Evolutionary conservation across 2,113 vertebrate species (phyloP), one percentile per base, ranked within the genome.

Genomic region (Oryzias javanicus): DNA sequence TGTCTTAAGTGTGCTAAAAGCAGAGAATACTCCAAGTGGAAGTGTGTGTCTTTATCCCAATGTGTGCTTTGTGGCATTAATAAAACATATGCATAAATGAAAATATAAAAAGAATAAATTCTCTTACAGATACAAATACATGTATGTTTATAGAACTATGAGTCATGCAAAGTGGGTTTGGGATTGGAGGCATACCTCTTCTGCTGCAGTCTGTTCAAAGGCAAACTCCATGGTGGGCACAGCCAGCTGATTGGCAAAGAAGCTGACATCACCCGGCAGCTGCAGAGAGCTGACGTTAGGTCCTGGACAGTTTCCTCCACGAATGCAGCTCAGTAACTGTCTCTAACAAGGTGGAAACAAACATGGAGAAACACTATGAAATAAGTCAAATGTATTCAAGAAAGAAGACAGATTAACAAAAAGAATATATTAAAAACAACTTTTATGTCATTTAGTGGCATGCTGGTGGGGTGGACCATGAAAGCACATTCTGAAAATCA

Each of bases 221-320:
- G 90, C 86, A 80, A 98, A 97, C 79, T 96, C 93, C 3, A 74
- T n/a, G 12, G 90, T 89, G 44, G 96, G 95, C 24, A 96, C 89
- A 58, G 93, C 95, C 7, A 98, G 91, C 13, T 92, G 89, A 89
- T 94, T 97, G 91, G 96, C 93, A 80, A 98, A 98, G 83, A 94
- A 96, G 74, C 92, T 82, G 0, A 91, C 80, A 76, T 96, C 95
- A 40, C 95, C 96, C 65, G 92, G 92, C 5, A 91, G 90, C 89
- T 98, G 96, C 55, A 93, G 77, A 1, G 94, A 94, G 70, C 89
- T 95, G 80, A 95, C 84, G 20, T 94, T 94, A 42, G 86, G 87
- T 71, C 76, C 87, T 0, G 82, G 76, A 70, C 96, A 98, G 55
- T 80, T 86, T 3, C 72, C 57, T 68, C 88, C 88, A 60, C 86